Conservation (phyloP, 2,797 vertebrate genomes). For the Vireo griseus region DNA sequence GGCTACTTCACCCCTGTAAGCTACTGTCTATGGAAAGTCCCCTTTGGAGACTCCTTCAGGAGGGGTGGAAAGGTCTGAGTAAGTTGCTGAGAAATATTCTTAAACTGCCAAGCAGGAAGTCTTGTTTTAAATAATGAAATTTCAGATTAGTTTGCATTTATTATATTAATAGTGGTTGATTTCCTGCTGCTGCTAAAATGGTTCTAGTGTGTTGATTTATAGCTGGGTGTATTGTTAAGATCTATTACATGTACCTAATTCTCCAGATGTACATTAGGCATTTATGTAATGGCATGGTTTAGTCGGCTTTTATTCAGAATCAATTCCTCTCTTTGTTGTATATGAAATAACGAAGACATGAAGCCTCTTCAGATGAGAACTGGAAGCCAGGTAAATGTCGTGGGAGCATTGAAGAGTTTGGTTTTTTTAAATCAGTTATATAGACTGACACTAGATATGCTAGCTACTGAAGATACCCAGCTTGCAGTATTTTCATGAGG, state of each 20-base stretch:
- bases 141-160: neutral
- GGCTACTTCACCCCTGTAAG: neutral
- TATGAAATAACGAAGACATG: neutral
- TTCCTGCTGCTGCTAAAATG: neutral
- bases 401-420: neutral
- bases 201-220: neutral
- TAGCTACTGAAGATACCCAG: neutral
- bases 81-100: neutral
- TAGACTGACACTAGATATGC: neutral
- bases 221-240: neutral
- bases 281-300: neutral
- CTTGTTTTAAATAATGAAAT: neutral
- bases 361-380: neutral
- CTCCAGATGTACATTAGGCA: neutral
- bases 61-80: neutral
- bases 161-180: neutral
- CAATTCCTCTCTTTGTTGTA: neutral
- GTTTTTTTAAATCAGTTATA: neutral
- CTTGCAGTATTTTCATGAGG: neutral
- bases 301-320: neutral
- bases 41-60: neutral
- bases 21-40: neutral
- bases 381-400: neutral
- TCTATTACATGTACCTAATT: neutral
- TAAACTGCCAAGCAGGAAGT: neutral